These are phyloP conservation scores for Chironomus riparius DNA, from an alignment of 2,888 invertebrate genomes.

Conservation along the genomic window DNA sequence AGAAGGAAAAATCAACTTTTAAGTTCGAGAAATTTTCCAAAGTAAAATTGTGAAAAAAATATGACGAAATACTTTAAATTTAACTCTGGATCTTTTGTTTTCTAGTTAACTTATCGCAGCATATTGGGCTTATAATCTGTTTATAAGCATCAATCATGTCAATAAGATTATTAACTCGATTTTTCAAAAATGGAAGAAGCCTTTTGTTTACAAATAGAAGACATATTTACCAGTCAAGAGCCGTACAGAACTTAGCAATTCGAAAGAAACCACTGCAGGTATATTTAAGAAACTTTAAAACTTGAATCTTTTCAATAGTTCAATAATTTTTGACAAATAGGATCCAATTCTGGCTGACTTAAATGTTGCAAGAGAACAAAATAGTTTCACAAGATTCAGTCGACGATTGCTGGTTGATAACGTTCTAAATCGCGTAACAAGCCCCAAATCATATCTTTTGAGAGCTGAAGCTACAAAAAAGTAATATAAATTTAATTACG, in stretches of 20 bases:
- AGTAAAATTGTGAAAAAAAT: too few relatives aligned
- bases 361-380: background rate
- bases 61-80: too few relatives aligned
- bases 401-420: conserved; percentile 59
- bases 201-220: background rate
- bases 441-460: conserved; percentile 53
- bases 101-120: too few relatives aligned
- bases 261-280: background rate
- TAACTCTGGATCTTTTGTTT: too few relatives aligned
- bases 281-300: background rate
- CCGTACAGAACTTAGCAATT: background rate
- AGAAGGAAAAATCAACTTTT: too few relatives aligned
- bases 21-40: too few relatives aligned
- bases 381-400: conserved; percentile 7
- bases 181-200: background rate
- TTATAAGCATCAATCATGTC: background rate
- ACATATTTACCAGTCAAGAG: background rate
- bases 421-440: conserved; percentile 58
- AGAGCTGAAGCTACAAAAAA: conserved; percentile 54
- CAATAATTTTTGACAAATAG: background rate
- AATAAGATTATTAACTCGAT: background rate
- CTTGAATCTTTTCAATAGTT: background rate
- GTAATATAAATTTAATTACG: conserved; percentile 31
- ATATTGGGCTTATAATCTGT: too few relatives aligned
- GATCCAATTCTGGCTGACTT: background rate